These are phyloP conservation scores for Melieria crassipennis DNA, from an alignment of 2,888 invertebrate species.

Conservation along the genomic window DNA sequence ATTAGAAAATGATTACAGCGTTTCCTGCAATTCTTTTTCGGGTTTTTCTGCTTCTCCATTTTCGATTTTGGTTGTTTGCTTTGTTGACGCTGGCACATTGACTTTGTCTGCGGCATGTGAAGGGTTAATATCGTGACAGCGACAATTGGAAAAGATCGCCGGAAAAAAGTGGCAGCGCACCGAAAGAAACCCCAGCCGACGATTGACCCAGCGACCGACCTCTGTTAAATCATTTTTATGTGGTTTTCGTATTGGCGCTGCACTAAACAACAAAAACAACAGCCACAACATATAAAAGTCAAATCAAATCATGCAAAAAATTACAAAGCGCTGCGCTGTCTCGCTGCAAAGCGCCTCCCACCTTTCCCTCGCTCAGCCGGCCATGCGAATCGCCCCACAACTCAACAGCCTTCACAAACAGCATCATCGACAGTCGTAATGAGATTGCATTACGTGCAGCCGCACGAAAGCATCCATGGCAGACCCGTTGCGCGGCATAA, in stretches of 20 bases:
- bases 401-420: constrained; percentile 10
- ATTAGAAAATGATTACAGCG: constrained; percentile 15
- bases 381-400: neutral
- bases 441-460: constrained; percentile 38
- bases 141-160: constrained; percentile 25
- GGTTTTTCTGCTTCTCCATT: neutral
- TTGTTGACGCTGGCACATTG: constrained; percentile 11
- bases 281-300: neutral
- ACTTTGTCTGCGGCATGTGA: neutral
- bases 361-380: neutral
- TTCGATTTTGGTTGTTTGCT: neutral
- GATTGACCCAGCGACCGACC: constrained; percentile 24
- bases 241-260: constrained; percentile 1
- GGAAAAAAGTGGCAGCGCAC: constrained; percentile 15
- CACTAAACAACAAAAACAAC: constrained; percentile 1
- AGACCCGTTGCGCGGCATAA: too few relatives aligned
- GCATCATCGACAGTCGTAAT: neutral
- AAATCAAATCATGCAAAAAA: neutral
- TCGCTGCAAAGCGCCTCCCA: neutral
- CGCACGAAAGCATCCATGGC: constrained; percentile 33
- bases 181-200: constrained; percentile 1
- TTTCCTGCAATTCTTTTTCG: neutral
- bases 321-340: constrained; percentile 2
- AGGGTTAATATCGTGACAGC: constrained; percentile 33
- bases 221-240: constrained; percentile 18